Evolutionary conservation across 2,113 vertebrate species (phyloP), one percentile per base, ranked within the genome.

Genomic region (Paedocypris sp.): DNA sequence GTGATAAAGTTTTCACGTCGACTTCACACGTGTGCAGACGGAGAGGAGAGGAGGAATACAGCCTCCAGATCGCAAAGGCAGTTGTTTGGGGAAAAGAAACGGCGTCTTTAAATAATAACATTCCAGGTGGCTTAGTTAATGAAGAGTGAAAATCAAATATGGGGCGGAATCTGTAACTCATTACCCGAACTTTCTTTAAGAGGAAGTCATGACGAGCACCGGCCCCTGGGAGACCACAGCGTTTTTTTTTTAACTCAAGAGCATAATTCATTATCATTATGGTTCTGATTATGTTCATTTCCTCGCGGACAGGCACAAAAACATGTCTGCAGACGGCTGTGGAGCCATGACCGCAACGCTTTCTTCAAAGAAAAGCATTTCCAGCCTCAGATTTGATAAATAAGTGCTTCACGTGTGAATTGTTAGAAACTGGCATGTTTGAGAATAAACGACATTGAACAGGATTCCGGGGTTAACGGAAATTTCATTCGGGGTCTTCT

Each of bases 121-220:
- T 85, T 86, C 84, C 84, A 86, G 86, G 83, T 86, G 83, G 83
- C 86, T 85, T 77, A 80, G 80, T 85, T 86, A 86, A 87, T 86
- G 84, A 86, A 85, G 81, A 87, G 84, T 86, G 85, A 84, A 86
- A 86, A 85, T 80, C 82, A 87, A 87, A 85, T 85, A 84, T 86
- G 83, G 77, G 75, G 73, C 72, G 67, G 81, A 85, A 85, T 86
- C 83, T 84, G 78, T 77, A 80, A 81, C 80, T 84, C 79, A 78
- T 84, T 85, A 83, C 79, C 75, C 77, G 68, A 78, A 82, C 75
- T 86, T 85, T 84, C 79, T 78, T 83, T 81, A 81, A 82, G 78
- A 77, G 78, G 75, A 80, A 82, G 76, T 81, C 81, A 77, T 67
- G 73, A 72, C 75, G 71, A 81, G 74, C 71, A 65, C 66, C 68